phyloP scores from a whole-genome alignment of 23 tunicate genomes.

The Ascidia mentula region DNA sequence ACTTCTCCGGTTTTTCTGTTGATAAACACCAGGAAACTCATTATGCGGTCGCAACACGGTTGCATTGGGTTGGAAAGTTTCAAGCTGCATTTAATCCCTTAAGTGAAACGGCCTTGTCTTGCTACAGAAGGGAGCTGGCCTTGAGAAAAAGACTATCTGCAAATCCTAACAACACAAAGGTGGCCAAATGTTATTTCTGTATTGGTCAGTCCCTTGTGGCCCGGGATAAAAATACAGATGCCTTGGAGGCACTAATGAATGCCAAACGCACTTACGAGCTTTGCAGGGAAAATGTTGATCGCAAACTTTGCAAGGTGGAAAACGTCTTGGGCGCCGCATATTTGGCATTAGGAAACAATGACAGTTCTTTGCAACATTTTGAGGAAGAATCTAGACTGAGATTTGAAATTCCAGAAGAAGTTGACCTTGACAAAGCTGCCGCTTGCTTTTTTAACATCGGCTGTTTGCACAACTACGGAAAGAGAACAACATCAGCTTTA shows the following conservation, averaged over 20 bases:
- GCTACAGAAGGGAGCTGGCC: background rate
- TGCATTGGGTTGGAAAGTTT: background rate
- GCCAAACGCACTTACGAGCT: background rate
- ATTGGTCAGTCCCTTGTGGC: background rate
- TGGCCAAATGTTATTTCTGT: background rate
- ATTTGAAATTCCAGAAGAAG: background rate
- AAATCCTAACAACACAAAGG: background rate
- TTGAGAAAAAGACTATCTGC: background rate
- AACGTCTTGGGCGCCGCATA: background rate
- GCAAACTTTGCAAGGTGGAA: background rate
- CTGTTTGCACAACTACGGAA: background rate
- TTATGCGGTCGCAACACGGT: background rate
- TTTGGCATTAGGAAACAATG: background rate
- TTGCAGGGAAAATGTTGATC: background rate
- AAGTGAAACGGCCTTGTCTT: background rate
- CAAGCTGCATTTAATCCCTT: too few species aligned
- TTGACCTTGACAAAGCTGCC: background rate
- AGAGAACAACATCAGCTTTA: background rate
- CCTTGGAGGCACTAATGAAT: background rate
- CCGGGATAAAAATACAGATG: background rate
- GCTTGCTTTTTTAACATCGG: background rate
- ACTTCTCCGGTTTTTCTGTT: background rate
- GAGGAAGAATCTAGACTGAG: slow-evolving; percentile 3
- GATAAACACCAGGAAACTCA: background rate
- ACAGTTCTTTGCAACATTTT: background rate